These are phyloP conservation scores for Pseudomyrmex concolor DNA, from an alignment of 1,140 invertebrate species.

Conservation along the genomic window DNA sequence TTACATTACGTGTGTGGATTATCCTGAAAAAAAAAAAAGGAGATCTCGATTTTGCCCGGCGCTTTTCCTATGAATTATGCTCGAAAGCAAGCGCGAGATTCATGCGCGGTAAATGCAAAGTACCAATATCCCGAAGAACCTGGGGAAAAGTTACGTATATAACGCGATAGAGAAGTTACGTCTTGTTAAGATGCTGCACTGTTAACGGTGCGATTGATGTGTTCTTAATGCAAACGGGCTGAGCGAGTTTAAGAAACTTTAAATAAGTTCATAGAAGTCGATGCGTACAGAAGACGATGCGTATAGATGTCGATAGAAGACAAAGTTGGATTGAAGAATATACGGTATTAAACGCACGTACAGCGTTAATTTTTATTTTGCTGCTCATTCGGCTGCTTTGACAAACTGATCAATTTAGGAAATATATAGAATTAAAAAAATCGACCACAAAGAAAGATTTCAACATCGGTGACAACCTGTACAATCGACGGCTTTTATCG, in stretches of 20 bases:
- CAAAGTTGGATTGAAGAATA: conserved; percentile 29
- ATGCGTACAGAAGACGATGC: conserved; percentile 14
- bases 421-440: no score
- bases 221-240: conserved; percentile 44
- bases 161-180: conserved; percentile 35
- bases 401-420: no score
- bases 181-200: conserved; percentile 46
- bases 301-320: conserved; percentile 12
- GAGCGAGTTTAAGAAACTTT: conserved; percentile 32
- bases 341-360: background rate
- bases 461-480: no score
- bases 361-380: background rate
- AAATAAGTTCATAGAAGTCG: conserved; percentile 43
- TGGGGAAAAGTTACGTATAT: conserved; percentile 36
- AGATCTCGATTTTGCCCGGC: background rate
- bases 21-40: conserved; percentile 11
- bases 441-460: no score
- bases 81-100: conserved; percentile 27
- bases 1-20: background rate
- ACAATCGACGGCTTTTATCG: no score
- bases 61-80: conserved; percentile 32
- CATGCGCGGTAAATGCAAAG: conserved; percentile 40
- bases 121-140: conserved; percentile 24
- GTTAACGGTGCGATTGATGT: conserved; percentile 46
- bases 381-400: no score